phyloP scores from a whole-genome alignment of 2,113 vertebrate genomes.

The Lipophrys pholis region DNA sequence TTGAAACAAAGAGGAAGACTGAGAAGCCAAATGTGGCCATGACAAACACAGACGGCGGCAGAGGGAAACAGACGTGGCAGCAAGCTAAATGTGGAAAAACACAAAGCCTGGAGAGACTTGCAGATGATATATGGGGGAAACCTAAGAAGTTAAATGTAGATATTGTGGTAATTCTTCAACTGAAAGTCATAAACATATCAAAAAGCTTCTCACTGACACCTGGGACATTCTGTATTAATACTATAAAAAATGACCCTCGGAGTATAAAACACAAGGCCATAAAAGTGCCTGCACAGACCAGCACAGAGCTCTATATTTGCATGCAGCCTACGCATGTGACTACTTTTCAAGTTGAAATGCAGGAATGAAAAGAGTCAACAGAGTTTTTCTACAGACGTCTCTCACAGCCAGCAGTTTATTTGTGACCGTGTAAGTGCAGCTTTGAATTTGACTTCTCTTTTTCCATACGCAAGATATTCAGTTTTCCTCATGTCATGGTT shows the following conservation, averaged over 20 bases:
- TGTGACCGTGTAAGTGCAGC: no score
- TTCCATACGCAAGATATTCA: neutral
- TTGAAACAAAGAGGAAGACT: constrained; percentile 21
- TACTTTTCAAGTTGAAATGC: constrained; percentile 47
- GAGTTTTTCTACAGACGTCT: constrained; percentile 19
- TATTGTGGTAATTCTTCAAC: constrained; percentile 1
- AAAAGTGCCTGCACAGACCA: constrained; percentile 5
- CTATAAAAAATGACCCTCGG: constrained; percentile 17
- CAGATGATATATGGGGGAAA: neutral
- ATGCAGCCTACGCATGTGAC: constrained; percentile 22
- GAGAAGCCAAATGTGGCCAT: constrained; percentile 26
- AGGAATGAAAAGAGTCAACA: constrained; percentile 49
- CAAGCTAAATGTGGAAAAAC: constrained; percentile 21
- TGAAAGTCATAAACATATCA: constrained; percentile 24
- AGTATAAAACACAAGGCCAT: constrained; percentile 15
- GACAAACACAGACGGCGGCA: constrained; percentile 32
- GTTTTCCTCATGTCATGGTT: constrained; percentile 8
- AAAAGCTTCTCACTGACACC: constrained; percentile 2
- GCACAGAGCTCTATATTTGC: constrained; percentile 23
- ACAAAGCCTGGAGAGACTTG: constrained; percentile 19
- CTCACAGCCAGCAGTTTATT: constrained; percentile 24
- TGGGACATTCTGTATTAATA: constrained; percentile 11
- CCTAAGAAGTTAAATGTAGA: neutral
- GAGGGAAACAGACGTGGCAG: constrained; percentile 24
- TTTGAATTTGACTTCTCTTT: constrained; percentile 14